Evolutionary conservation across 2,888 invertebrate species (phyloP).

Genomic region (Parasteatoda lunata): DNA sequence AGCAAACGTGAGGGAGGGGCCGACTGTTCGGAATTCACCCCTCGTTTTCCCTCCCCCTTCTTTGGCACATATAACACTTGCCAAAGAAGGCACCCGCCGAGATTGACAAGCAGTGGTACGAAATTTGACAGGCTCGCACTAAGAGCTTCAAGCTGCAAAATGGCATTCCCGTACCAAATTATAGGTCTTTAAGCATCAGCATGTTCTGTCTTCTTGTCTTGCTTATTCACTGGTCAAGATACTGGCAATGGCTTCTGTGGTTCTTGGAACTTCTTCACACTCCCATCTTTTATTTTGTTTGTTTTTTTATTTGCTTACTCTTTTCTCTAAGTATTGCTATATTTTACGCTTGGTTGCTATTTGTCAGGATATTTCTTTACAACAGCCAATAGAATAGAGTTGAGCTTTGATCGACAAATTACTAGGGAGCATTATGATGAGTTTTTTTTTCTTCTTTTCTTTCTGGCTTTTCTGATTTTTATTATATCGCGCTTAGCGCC

Average conservation of each 20-base stretch:
- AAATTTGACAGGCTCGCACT: constrained; percentile 59
- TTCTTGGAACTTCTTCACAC: constrained; percentile 14
- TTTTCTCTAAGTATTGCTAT: constrained; percentile 11
- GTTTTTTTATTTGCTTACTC: constrained; percentile 2
- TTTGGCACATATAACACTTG: not conserved
- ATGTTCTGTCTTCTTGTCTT: constrained; percentile 22
- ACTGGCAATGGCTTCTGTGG: constrained; percentile 32
- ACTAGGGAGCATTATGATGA: constrained; percentile 44
- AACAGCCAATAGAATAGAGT: constrained; percentile 53
- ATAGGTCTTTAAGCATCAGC: constrained; percentile 53
- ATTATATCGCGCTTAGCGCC: constrained; percentile 13
- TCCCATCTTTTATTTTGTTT: constrained; percentile 2
- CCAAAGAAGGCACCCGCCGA: constrained; percentile 12
- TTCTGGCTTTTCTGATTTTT: constrained; percentile 19
- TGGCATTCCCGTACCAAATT: constrained; percentile 43
- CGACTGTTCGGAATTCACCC: not conserved
- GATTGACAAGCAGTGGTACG: constrained; percentile 45
- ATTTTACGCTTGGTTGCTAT: constrained; percentile 53
- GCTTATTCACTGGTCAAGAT: constrained; percentile 53
- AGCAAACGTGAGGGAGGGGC: constrained; percentile 49
- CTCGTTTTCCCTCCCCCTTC: not conserved
- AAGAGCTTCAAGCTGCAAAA: constrained; percentile 30
- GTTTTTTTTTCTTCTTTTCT: constrained; percentile 19
- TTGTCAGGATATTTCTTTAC: constrained; percentile 46
- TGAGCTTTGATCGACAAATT: constrained; percentile 61